Percentiles rank a stretch among this genome's conserved stretches.
Conservation (phyloP, 1,140 invertebrate genomes). For the Tetraneura akinire region DNA sequence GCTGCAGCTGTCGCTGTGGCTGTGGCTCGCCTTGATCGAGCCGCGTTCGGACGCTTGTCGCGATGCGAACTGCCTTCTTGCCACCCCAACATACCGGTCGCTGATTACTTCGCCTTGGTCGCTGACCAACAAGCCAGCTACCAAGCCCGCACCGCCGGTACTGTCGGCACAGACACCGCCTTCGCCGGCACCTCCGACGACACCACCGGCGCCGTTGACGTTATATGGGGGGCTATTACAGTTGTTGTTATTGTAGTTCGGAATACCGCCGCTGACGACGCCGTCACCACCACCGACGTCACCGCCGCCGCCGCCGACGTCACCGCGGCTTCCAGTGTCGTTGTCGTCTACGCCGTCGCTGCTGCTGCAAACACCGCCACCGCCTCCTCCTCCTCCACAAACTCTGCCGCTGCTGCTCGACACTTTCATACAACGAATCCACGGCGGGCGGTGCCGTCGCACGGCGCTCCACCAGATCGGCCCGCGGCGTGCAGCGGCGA, state of each 20-base stretch:
- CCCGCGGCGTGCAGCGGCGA: slow-evolving; percentile 51
- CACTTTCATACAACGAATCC: slow-evolving; percentile 53
- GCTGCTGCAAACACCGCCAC: slow-evolving; percentile 61
- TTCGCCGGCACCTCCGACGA: slow-evolving; percentile 67
- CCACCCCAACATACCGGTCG: slow-evolving; percentile 49
- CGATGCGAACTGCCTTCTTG: slow-evolving; percentile 39
- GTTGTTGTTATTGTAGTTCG: slow-evolving; percentile 70
- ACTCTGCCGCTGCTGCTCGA: slow-evolving; percentile 54
- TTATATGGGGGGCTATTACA: slow-evolving; percentile 51
- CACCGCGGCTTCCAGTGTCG: slow-evolving; percentile 66
- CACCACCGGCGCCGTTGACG: slow-evolving; percentile 58
- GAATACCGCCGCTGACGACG: slow-evolving; percentile 70
- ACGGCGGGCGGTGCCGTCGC: slow-evolving; percentile 50
- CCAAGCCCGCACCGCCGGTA: slow-evolving; percentile 63
- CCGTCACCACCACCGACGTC: slow-evolving; percentile 67
- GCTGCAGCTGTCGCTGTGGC: slow-evolving; percentile 50
- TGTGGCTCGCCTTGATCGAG: slow-evolving; percentile 53
- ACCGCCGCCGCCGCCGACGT: slow-evolving; percentile 74
- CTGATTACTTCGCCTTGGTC: slow-evolving; percentile 51
- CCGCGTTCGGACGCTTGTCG: slow-evolving; percentile 49
- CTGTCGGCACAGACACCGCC: slow-evolving; percentile 84
- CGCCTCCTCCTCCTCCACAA: slow-evolving; percentile 56
- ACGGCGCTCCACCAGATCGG: slow-evolving; percentile 51
- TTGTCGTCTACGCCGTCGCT: slow-evolving; percentile 53
- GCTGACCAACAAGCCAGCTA: slow-evolving; percentile 50